Evolutionary conservation across 2,113 vertebrate species (phyloP).

Genomic region (Ptilorrhoa leucosticta): DNA sequence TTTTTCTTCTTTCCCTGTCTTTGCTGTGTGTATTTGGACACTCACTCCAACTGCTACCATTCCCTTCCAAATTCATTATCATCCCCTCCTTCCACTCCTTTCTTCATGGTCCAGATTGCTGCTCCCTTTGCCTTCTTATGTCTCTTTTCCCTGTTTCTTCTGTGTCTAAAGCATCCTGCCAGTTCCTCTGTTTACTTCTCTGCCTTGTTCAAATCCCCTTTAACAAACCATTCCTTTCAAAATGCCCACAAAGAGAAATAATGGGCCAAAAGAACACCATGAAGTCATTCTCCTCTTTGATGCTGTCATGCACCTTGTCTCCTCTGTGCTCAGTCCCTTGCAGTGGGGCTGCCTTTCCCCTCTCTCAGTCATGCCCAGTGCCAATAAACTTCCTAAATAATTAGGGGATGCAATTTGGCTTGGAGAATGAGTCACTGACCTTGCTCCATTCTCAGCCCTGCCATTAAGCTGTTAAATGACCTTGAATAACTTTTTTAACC

Average conservation of each 20-base stretch:
- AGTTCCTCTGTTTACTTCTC: neutral
- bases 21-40: neutral
- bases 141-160: neutral
- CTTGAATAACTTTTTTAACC: constrained; percentile 25
- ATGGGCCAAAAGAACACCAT: neutral
- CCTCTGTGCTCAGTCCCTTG: neutral
- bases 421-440: neutral
- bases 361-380: neutral
- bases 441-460: neutral
- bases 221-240: neutral
- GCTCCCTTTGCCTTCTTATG: neutral
- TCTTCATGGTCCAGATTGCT: neutral
- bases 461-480: constrained; percentile 35
- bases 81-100: neutral
- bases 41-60: neutral
- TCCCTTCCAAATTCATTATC: neutral
- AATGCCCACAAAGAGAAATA: neutral
- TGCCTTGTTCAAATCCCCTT: neutral
- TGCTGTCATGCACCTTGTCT: neutral
- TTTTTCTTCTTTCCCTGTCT: neutral
- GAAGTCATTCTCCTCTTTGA: neutral
- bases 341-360: neutral
- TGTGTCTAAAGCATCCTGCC: neutral
- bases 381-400: neutral
- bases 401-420: neutral